These are phyloP conservation scores for Helogale parvula DNA, from an alignment of 2,113 vertebrate species.

Conservation along the genomic window DNA sequence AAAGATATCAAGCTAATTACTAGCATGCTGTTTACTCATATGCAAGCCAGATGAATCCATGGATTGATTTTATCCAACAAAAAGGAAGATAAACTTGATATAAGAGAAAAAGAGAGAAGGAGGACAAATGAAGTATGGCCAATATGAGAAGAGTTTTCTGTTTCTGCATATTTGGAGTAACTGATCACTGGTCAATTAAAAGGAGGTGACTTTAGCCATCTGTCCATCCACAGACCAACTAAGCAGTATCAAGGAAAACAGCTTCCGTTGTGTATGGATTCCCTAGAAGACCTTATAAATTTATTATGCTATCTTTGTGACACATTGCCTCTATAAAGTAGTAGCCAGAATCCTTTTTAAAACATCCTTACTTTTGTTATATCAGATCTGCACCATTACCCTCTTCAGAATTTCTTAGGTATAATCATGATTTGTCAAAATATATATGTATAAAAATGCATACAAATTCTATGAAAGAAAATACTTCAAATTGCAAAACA, in stretches of 20 bases:
- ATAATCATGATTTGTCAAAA: not conserved
- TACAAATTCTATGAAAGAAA: not conserved
- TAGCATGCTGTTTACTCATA: conserved; percentile 23
- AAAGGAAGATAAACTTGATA: not conserved
- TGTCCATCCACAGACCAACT: not conserved
- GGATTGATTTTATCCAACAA: not conserved
- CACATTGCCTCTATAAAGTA: not conserved
- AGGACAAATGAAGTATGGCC: not conserved
- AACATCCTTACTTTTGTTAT: not conserved
- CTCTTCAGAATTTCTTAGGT: not conserved
- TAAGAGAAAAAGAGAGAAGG: not conserved
- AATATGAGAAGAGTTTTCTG: not conserved
- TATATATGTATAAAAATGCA: not conserved
- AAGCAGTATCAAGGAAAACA: not conserved
- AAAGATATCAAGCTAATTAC: conserved; percentile 23
- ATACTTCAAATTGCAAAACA: not conserved
- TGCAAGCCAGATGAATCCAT: conserved; percentile 3
- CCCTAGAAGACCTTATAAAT: not conserved
- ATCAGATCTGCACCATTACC: not conserved
- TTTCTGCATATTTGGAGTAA: not conserved
- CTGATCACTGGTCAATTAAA: not conserved
- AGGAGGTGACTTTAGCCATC: not conserved
- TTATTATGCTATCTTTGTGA: not conserved
- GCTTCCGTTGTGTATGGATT: not conserved
- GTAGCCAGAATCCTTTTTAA: not conserved